Base-by-base conservation (phyloP, 2,113 vertebrate genomes). In the Agapornis roseicollis region DNA sequence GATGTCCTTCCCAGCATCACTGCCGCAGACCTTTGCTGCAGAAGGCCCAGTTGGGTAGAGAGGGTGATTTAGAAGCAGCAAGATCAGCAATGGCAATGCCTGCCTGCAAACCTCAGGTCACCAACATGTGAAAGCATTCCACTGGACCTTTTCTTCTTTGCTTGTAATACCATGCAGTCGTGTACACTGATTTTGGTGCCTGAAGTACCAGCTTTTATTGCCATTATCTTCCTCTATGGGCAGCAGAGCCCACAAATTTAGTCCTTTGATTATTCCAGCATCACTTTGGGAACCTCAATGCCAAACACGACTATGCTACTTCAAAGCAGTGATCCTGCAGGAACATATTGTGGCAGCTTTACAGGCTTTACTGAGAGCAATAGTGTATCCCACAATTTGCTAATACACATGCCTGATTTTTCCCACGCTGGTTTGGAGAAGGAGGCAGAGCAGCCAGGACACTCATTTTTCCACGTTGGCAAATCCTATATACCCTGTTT, bases 1-100 rank as follows among this genome's bases (percentile, higher is more conserved):
- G 14, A 9, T 65, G 27, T 60, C 9, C 8, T 80, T 78, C 64
- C 13, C 50, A 64, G 19, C 50, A 49, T 23, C 0, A 0, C 37
- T 46, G 41, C 28, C 1, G 1, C 49, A 61, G 64, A 61, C 41
- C 8, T 61, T 46, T 41, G 56, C 37, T 53, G 37, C 46, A n/a
- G 49, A 61, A 89, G 72, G 24, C 23, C 27, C 17, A 33, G 19
- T 27, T 6, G 3, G 60, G 9, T 29, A 64, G 37, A 74, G 11
- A 2, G 9, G 9, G 20, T 58, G 42, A 35, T 60, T 19, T 52
- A 79, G 49, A 41, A 71, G 42, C 70, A 52, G 47, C 39, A 56
- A 25, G 4, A 11, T 73, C 64, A 73, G 68, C 55, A 83, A n/a
- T 61, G 33, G n/a, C 15, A 56, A 68, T 44, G 17, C 29, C 46